phyloP scores from a whole-genome alignment of 30 jellyfish, hydroid and myxozoan species.

The Sanderia malayensis region DNA sequence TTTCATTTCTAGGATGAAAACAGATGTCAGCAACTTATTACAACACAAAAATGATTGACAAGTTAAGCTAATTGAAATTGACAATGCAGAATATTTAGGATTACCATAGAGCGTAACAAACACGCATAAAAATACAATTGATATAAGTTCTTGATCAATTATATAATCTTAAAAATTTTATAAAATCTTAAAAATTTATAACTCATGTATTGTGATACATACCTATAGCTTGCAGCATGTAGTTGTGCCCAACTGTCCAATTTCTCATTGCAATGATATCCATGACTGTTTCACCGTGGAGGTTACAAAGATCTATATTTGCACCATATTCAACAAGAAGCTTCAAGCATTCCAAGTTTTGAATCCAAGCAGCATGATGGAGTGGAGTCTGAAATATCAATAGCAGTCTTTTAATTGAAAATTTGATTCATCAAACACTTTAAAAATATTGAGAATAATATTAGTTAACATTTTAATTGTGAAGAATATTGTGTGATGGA shows the following conservation, averaged over 20 bases:
- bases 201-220: not conserved
- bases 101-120: too few species aligned
- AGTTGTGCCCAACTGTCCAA: slow-evolving; percentile 44
- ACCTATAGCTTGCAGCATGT: slow-evolving; percentile 50
- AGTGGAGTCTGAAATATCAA: slow-evolving; percentile 71
- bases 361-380: slow-evolving; percentile 82
- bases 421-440: not conserved
- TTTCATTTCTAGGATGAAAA: too few species aligned
- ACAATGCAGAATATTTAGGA: too few species aligned
- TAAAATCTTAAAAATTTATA: too few species aligned
- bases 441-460: not conserved
- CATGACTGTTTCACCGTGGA: slow-evolving; percentile 62
- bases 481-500: too few species aligned
- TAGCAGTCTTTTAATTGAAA: not conserved
- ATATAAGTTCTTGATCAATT: too few species aligned
- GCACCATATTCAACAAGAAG: slow-evolving; percentile 88
- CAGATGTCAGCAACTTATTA: too few species aligned
- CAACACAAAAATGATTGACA: too few species aligned
- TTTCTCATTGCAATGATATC: slow-evolving; percentile 48
- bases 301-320: slow-evolving; percentile 58
- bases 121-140: too few species aligned
- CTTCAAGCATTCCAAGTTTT: slow-evolving; percentile 49
- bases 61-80: too few species aligned
- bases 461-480: too few species aligned
- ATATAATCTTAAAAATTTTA: too few species aligned